A percentile compares a stretch with the other conserved stretches of the same genome.
Evolutionary conservation across 2,797 vertebrate species (phyloP).

Genomic region (Protonibea diacanthus): DNA sequence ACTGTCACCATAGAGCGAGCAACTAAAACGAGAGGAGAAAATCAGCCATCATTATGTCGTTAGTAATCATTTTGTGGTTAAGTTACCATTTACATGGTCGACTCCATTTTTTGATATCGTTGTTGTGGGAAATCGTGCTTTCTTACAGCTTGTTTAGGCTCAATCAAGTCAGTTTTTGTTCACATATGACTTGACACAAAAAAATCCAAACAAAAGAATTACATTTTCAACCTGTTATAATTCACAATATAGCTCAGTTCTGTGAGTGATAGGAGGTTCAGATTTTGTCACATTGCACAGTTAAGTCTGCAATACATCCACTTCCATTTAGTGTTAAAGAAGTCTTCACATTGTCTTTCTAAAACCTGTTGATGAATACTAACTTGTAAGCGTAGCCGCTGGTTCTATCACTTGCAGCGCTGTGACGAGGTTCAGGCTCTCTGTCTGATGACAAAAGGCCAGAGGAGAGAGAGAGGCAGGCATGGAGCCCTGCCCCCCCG

Average conservation of each 20-base stretch:
- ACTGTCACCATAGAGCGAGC: background rate
- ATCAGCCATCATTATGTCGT: slow-evolving; percentile 4
- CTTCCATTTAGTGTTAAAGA: background rate
- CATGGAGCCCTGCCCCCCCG: slow-evolving; percentile 83
- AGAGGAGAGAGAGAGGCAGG: slow-evolving; percentile 66
- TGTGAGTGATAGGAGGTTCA: background rate
- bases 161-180: background rate
- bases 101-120: too few species aligned
- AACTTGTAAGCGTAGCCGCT: slow-evolving; percentile 12
- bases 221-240: background rate
- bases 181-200: background rate
- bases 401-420: slow-evolving; percentile 25
- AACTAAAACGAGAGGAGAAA: background rate
- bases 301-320: background rate
- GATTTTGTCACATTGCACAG: background rate
- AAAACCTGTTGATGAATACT: slow-evolving; percentile 15
- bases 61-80: slow-evolving; percentile 1
- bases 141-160: background rate
- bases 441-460: slow-evolving; percentile 86
- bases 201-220: background rate
- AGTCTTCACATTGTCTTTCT: background rate
- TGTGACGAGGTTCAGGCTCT: slow-evolving; percentile 51
- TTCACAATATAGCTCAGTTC: background rate
- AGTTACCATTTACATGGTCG: background rate
- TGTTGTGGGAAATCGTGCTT: background rate